Evolutionary conservation across 2,797 vertebrate species (phyloP).

Genomic region (Lepilemur septentrionalis): DNA sequence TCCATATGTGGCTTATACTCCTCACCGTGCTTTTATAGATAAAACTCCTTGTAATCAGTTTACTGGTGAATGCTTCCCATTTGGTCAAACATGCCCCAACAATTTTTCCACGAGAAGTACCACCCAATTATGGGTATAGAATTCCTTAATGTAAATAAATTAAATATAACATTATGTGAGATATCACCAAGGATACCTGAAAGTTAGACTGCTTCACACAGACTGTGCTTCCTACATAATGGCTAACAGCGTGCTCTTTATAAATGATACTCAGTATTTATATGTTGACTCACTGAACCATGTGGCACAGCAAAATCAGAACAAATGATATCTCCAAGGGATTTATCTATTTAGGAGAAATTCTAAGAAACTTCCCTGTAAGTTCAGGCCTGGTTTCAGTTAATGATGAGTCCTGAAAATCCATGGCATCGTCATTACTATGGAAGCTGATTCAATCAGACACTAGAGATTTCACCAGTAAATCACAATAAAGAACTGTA

Average conservation of each 20-base stretch:
- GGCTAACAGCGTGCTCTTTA: neutral
- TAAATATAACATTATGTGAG: neutral
- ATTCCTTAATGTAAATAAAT: conserved; percentile 18
- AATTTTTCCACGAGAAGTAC: neutral
- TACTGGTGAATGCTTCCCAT: neutral
- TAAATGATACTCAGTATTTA: neutral
- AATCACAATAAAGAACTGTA: neutral
- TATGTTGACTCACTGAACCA: neutral
- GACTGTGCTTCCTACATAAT: neutral
- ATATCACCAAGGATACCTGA: neutral
- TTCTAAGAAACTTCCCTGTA: neutral
- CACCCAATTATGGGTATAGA: neutral
- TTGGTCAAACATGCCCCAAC: neutral
- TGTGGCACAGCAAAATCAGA: neutral
- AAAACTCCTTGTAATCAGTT: neutral
- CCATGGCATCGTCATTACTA: neutral
- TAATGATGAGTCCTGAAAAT: neutral
- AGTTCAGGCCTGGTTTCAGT: neutral
- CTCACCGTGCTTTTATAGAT: neutral
- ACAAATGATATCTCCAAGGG: neutral
- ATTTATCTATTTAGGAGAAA: neutral
- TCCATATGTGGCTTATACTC: neutral
- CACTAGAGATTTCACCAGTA: neutral
- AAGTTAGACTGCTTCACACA: neutral
- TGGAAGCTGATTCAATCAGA: neutral